Evolutionary conservation across 2,888 invertebrate genomes (phyloP).

Genomic region (Hermaeophaga mercurialis): DNA sequence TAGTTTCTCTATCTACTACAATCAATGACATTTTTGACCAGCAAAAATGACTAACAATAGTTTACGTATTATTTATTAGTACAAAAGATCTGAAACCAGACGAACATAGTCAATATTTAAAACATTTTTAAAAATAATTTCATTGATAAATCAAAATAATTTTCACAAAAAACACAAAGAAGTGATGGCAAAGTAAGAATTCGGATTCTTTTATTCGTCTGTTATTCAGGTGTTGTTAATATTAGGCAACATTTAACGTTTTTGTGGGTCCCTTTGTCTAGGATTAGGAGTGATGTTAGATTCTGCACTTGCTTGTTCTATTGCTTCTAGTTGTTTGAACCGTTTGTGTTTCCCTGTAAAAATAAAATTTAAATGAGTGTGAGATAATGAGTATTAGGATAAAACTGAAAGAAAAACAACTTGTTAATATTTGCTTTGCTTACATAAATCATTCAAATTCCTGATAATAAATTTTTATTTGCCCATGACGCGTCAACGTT

Average conservation of each 20-base stretch:
- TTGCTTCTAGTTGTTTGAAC: conserved; percentile 63
- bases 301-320: conserved; percentile 53
- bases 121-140: too few relatives aligned
- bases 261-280: conserved; percentile 55
- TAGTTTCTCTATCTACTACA: conserved; percentile 38
- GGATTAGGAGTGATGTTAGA: conserved; percentile 46
- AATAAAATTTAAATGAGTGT: background rate
- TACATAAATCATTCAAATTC: too few relatives aligned
- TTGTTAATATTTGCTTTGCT: too few relatives aligned
- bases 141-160: conserved; percentile 17
- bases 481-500: too few relatives aligned
- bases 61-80: background rate
- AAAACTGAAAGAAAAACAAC: too few relatives aligned
- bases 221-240: too few relatives aligned
- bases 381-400: too few relatives aligned
- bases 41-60: conserved; percentile 42
- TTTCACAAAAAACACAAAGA: too few relatives aligned
- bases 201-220: too few relatives aligned
- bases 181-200: too few relatives aligned
- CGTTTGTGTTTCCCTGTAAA: conserved; percentile 68
- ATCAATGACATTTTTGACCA: conserved; percentile 46
- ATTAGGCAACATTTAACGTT: conserved; percentile 56
- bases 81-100: conserved; percentile 1
- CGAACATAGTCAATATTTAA: too few relatives aligned
- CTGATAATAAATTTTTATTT: too few relatives aligned